Evolutionary conservation across 2,113 vertebrate species (phyloP).

Genomic region (Cathartes aura): DNA sequence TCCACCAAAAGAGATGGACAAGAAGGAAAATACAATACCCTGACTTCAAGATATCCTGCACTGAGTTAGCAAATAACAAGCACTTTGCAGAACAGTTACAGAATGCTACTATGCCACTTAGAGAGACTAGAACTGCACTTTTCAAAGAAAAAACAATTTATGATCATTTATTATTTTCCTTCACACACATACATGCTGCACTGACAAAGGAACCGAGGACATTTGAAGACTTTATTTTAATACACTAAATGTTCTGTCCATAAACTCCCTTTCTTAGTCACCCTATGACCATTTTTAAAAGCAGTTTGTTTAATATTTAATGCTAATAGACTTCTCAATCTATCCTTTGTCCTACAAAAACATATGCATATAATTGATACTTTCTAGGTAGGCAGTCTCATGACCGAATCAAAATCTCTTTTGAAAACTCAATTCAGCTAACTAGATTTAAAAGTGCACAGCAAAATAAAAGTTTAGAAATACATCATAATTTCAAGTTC

Average conservation of each 20-base stretch:
- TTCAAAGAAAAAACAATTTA: neutral
- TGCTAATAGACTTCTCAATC: neutral
- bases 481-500: neutral
- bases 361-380: neutral
- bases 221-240: neutral
- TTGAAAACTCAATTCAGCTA: neutral
- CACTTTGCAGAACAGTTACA: neutral
- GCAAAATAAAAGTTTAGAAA: neutral
- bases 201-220: neutral
- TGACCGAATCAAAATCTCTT: neutral
- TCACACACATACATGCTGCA: neutral
- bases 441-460: neutral
- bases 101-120: neutral
- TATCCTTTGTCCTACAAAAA: neutral
- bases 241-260: neutral
- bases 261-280: neutral
- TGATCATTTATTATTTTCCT: neutral
- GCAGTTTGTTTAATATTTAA: neutral
- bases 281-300: neutral
- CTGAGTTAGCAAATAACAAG: neutral
- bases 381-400: neutral
- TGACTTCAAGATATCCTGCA: neutral
- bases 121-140: neutral
- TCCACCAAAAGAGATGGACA: neutral
- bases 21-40: neutral